Base-by-base conservation (phyloP, 2,113 vertebrate genomes). In the Nematolebias whitei region DNA sequence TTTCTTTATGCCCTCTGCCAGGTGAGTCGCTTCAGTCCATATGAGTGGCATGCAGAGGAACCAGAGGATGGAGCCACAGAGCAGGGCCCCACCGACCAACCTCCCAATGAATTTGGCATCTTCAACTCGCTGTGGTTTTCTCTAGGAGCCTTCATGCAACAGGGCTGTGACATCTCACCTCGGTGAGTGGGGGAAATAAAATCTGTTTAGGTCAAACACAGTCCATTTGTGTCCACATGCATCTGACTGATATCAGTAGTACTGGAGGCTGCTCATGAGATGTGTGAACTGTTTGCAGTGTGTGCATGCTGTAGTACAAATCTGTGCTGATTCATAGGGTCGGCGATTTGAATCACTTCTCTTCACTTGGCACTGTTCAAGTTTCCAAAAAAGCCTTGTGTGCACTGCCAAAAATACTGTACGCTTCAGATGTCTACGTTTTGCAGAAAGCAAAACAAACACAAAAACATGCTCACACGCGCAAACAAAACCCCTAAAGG, bases 81-180 rank as follows among this genome's bases (percentile, higher is more conserved):
- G 82, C 85, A 71, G 53, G 88, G 88, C 47, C 96, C 96, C 63
- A 95, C 94, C 8, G 97, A 98, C 88, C 97, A 99, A 81, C 98
- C 98, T 52, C 98, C 98, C 80, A 99, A 99, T 43, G 98, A 99
- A 77, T 99, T 99, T 84, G 98, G 98, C 78, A 99, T 99, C 92
- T 99, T 99, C 90, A 99, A 99, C 94, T 99, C 97, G 75, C 95
- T 99, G 72, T 99, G 98, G 97, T 99, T 99, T 91, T 99, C 97
- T 67, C 93, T 99, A 90, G 98, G 98, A 85, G 98, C 98, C 65
- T 99, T 99, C 89, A 99, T 99, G 98, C 98, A 99, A 80, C 98
- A 99, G 93, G 98, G 98, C 92, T 99, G 98, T 74, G 98, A 99
- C 92, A 99, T 99, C 92, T 99, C 98, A 41, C 98, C 98, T 80